Evolutionary conservation across 2,797 vertebrate species (phyloP).

Genomic region (Apogon hyalosoma): DNA sequence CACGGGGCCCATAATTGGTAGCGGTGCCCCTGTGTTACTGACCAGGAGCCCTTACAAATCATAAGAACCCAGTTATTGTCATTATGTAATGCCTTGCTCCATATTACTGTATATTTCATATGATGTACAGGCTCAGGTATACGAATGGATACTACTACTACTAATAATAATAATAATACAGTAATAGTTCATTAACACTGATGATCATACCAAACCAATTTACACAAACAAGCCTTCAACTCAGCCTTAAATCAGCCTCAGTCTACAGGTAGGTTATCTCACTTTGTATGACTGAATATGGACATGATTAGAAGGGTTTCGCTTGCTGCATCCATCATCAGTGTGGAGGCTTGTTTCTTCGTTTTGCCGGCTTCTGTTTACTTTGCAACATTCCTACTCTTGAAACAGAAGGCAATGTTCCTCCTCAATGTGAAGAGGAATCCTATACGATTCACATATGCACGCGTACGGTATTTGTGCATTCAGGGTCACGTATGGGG

Average conservation of each 20-base stretch:
- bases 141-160: too few relatives aligned
- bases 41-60: too few relatives aligned
- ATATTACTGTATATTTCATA: too few relatives aligned
- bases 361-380: conserved; percentile 15
- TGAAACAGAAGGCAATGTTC: neutral
- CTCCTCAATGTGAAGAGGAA: neutral
- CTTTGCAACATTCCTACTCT: conserved; percentile 24
- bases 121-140: too few relatives aligned
- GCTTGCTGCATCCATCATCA: neutral
- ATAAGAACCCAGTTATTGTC: too few relatives aligned
- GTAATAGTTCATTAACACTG: too few relatives aligned
- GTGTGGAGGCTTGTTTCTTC: conserved; percentile 3
- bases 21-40: too few relatives aligned
- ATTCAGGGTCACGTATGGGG: too few relatives aligned
- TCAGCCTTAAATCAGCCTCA: neutral
- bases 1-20: too few relatives aligned
- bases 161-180: too few relatives aligned
- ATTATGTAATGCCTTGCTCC: too few relatives aligned
- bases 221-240: neutral
- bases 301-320: neutral
- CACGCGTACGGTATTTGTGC: neutral
- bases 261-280: neutral
- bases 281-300: neutral
- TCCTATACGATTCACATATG: neutral
- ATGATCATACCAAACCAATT: too few relatives aligned